Evolutionary conservation across 1,140 invertebrate genomes (phyloP), one percentile per base, ranked within the genome.

Genomic region (Coelopa frigida): DNA sequence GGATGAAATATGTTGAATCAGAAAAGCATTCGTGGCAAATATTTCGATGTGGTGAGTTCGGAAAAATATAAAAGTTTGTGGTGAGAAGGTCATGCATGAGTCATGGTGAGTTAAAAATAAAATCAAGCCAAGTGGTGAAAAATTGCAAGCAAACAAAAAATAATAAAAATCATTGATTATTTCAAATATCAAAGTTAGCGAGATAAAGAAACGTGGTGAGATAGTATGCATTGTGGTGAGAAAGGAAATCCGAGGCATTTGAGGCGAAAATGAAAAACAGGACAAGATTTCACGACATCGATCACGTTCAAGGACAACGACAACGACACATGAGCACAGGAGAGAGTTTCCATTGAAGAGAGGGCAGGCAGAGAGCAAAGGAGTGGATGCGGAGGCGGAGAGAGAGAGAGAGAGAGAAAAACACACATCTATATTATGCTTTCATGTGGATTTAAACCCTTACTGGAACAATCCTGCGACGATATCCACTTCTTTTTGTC

Each of bases 401-500:
- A 39, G 22, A 35, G 42, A 46, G 15, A 23, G 31, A 35, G 48
- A 49, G 46, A 49, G 52, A 53, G 48, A 51, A 66, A 55, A 56
- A 63, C 53, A 65, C 59, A 64, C 63, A 64, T 66, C 61, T 57
- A 67, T 63, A 67, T 64, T 60, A 62, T 63, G 60, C 60, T 51
- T 63, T 66, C 49, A 55, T 55, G 48, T 54, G 46, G 48, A 40
- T 50, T 52, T 54, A 59, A 54, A 55, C 56, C 73, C 75, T 78
- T 73, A 89, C 87, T 89, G 42, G 87, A 91, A 71, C 89, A 94
- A 72, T 94, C 89, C 66, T 92, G 89, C 12, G 87, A 89, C 45
- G 87, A 90, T 32, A 87, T 78, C 89, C 89, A 94, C 55, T 90
- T 89, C 74, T 92, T 93, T 61, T 89, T 87, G 57, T 92, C 89